Evolutionary conservation across 2,797 vertebrate genomes (phyloP), one percentile per base, ranked within the genome.

Genomic region (Todus mexicanus): DNA sequence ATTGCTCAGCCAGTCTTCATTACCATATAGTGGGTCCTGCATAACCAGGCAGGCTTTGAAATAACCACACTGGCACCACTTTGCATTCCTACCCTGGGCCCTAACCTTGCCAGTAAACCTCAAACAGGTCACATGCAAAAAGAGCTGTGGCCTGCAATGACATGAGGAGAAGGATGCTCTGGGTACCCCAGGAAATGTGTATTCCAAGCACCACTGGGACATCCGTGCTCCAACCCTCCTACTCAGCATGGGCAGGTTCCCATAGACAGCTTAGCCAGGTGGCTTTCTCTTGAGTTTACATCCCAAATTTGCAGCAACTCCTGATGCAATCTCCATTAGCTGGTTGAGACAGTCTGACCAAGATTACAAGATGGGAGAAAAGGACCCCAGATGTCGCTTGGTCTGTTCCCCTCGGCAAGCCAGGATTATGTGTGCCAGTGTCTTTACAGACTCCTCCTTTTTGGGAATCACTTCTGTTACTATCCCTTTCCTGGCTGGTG

Each of bases 401-500:
- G 25, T 83, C 38, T 76, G 45, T 47, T 68, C 61, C n/a, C n/a
- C 23, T 51, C 75, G 80, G 59, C 40, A 76, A 66, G 59, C 57
- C 23, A 57, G 48, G n/a, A 64, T 81, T 78, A 59, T 5, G 4
- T 35, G 15, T 84, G 73, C 35, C 40, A 37, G 40, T 33, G 42
- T 29, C 8, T 78, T 86, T 33, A 84, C 25, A 90, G 33, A 81
- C 35, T 47, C 47, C 38, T 37, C 8, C 35, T 90, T 38, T 48
- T 59, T 12, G 1, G 22, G 51, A 91, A 73, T 77, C 2, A 6
- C 23, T 92, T 77, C 87, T 81, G 47, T 59, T 51, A 70, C 89
- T 88, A 31, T 60, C 74, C 56, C 66, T 92, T 91, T 91, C 60
- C 90, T 84, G 93, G 60, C 80, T 66, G 11, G n/a, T 84, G 40